Conservation (phyloP, 2,888 invertebrate species). For the Ochropleura plecta region DNA sequence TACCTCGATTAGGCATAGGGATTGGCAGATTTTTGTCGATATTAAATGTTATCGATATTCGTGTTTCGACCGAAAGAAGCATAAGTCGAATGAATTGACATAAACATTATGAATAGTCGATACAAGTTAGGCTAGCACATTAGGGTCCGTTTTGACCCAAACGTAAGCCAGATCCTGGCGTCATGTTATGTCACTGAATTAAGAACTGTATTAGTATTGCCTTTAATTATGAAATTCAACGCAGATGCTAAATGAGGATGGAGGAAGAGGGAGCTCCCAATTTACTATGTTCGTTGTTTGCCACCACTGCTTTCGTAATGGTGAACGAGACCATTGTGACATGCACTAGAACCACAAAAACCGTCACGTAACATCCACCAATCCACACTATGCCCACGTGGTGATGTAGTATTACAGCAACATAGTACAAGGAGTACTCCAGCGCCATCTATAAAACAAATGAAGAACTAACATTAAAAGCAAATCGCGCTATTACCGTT, state of each 20-base stretch:
- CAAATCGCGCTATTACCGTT: too few relatives aligned
- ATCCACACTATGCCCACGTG: too few relatives aligned
- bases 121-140: background rate
- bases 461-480: too few relatives aligned
- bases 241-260: too few relatives aligned
- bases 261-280: background rate
- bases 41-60: constrained; percentile 10
- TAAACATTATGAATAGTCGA: too few relatives aligned
- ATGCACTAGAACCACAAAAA: background rate
- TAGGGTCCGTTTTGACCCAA: background rate
- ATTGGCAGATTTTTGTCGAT: constrained; percentile 12
- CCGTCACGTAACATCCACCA: background rate
- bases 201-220: background rate
- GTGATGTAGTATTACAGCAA: too few relatives aligned
- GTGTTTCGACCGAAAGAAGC: background rate
- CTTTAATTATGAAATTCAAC: background rate
- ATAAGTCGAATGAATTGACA: background rate
- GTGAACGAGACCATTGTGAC: background rate
- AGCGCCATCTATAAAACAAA: too few relatives aligned
- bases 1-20: constrained; percentile 35
- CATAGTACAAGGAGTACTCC: too few relatives aligned
- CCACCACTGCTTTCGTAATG: background rate
- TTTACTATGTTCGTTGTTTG: background rate
- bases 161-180: background rate
- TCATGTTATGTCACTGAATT: background rate